These are phyloP conservation scores for Tapirus terrestris DNA, from an alignment of 2,113 vertebrate species.

Conservation along the genomic window DNA sequence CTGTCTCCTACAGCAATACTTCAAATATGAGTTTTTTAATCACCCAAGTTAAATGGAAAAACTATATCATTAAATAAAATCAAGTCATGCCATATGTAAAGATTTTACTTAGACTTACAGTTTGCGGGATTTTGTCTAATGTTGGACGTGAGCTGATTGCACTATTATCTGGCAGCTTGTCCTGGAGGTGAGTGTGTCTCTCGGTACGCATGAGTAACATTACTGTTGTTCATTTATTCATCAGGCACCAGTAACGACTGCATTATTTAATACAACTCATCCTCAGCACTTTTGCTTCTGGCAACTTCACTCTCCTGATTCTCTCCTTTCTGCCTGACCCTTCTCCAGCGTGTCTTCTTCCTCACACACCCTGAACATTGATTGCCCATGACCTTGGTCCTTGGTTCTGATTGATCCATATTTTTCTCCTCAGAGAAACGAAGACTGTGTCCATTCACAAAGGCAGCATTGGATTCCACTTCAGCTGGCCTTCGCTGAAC, in stretches of 20 bases:
- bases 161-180: neutral
- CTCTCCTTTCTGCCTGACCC: neutral
- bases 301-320: neutral
- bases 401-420: neutral
- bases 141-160: neutral
- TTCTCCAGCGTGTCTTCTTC: neutral
- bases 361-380: rapidly evolving
- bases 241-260: neutral
- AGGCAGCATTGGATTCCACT: neutral
- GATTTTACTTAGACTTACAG: neutral
- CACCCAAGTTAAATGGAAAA: neutral
- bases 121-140: neutral
- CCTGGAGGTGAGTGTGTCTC: neutral
- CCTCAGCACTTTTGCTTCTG: neutral
- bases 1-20: neutral
- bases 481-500: neutral
- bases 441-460: neutral
- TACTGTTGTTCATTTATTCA: constrained; percentile 48
- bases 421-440: neutral
- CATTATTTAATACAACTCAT: constrained; percentile 20
- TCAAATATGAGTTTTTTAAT: neutral
- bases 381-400: neutral
- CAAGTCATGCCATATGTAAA: neutral
- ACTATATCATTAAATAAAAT: neutral
- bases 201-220: neutral